Conservation (phyloP, 2,797 vertebrate species). For the Agapornis canus region DNA sequence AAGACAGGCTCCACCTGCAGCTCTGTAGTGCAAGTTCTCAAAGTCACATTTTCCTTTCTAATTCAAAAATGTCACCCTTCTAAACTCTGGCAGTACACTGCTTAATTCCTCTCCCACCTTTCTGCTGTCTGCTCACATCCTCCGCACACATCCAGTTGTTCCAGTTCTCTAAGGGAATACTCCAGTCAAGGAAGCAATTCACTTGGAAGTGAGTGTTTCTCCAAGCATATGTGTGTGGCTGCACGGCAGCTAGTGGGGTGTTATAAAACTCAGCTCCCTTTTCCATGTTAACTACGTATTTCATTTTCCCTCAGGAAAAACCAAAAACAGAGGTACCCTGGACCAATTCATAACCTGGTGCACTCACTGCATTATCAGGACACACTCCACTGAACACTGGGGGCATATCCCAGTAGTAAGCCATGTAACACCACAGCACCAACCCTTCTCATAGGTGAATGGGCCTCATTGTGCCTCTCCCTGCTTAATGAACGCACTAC, state of each 20-base stretch:
- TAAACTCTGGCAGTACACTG: slow-evolving; percentile 38
- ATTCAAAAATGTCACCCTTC: slow-evolving; percentile 63
- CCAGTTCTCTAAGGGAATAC: slow-evolving; percentile 4
- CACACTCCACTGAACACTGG: not conserved
- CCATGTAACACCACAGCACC: not conserved
- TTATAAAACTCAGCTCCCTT: not conserved
- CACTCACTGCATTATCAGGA: not conserved
- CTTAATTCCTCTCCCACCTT: not conserved
- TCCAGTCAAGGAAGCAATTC: slow-evolving; percentile 14
- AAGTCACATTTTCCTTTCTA: slow-evolving; percentile 69
- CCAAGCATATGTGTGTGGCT: slow-evolving; percentile 27
- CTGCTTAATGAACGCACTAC: not conserved
- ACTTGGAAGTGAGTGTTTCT: not conserved
- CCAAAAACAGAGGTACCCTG: slow-evolving; percentile 59
- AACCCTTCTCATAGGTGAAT: not conserved
- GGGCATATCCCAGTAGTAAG: not conserved
- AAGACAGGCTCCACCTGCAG: slow-evolving; percentile 74
- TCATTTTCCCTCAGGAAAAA: slow-evolving; percentile 43
- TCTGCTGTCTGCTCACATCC: not conserved
- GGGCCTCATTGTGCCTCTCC: not conserved
- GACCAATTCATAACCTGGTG: slow-evolving; percentile 22
- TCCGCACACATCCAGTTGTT: not conserved
- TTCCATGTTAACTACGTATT: not conserved
- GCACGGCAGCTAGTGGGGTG: slow-evolving; percentile 67
- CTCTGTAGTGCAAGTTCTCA: slow-evolving; percentile 82